Conservation (phyloP, 2,797 vertebrate species). For the Sphenodon punctatus region DNA sequence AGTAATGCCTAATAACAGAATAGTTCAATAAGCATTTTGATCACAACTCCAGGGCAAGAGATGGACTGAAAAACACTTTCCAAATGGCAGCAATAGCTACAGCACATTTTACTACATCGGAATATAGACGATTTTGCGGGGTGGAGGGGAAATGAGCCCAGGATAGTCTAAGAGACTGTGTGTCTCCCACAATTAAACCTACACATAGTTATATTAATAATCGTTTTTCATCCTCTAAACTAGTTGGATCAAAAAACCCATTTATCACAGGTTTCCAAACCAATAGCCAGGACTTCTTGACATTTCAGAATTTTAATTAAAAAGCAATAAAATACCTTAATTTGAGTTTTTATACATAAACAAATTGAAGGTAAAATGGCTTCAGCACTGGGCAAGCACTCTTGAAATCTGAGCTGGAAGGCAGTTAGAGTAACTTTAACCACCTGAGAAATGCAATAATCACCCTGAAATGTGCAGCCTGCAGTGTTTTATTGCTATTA, state of each 20-base stretch:
- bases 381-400: slow-evolving; percentile 64
- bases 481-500: slow-evolving; percentile 73
- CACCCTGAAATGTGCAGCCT: slow-evolving; percentile 69
- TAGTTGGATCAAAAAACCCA: slow-evolving; percentile 27
- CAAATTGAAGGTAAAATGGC: slow-evolving; percentile 61
- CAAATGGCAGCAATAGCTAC: too few relatives aligned
- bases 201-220: background rate
- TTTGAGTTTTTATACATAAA: slow-evolving; percentile 67
- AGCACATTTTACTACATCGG: too few relatives aligned
- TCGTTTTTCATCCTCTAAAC: background rate
- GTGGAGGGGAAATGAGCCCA: too few relatives aligned
- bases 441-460: slow-evolving; percentile 73
- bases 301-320: slow-evolving; percentile 69
- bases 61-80: too few relatives aligned
- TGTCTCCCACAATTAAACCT: background rate
- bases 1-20: too few relatives aligned
- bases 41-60: too few relatives aligned
- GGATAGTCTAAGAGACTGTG: too few relatives aligned
- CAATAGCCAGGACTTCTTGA: slow-evolving; percentile 50
- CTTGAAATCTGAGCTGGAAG: slow-evolving; percentile 70
- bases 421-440: slow-evolving; percentile 74
- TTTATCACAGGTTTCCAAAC: slow-evolving; percentile 15
- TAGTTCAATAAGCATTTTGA: too few relatives aligned
- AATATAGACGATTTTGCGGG: too few relatives aligned
- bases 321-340: slow-evolving; percentile 71